Conservation (phyloP, 2,113 vertebrate species). For the Eira barbara region DNA sequence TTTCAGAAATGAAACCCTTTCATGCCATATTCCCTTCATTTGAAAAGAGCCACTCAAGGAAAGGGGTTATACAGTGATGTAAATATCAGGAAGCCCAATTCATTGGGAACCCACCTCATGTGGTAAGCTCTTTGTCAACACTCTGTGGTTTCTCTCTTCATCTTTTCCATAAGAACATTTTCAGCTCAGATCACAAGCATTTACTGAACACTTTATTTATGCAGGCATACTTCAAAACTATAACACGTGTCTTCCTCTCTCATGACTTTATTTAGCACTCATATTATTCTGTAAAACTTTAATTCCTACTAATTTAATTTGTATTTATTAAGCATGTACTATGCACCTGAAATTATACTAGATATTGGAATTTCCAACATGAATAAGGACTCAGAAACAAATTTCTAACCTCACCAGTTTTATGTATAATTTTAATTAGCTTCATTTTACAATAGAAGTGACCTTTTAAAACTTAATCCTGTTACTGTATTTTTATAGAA, state of each 20-base stretch:
- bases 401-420: not conserved
- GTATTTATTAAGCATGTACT: not conserved
- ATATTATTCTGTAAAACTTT: not conserved
- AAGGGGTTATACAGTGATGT: not conserved
- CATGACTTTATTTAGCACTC: not conserved
- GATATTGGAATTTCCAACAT: not conserved
- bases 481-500: conserved; percentile 5
- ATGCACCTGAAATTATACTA: not conserved
- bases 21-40: not conserved
- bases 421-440: conserved; percentile 38
- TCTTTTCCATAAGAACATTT: not conserved
- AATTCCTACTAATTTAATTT: not conserved
- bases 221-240: not conserved
- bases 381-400: not conserved
- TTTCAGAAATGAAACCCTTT: not conserved
- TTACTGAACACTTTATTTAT: not conserved
- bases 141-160: not conserved
- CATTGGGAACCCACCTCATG: rapidly evolving
- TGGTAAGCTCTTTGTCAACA: not conserved
- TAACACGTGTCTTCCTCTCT: not conserved
- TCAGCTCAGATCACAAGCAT: not conserved
- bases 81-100: not conserved
- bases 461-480: conserved; percentile 34
- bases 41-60: not conserved
- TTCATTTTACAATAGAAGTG: not conserved